Evolutionary conservation across 2,113 vertebrate genomes (phyloP).

Genomic region (Sphyrna mokarran): DNA sequence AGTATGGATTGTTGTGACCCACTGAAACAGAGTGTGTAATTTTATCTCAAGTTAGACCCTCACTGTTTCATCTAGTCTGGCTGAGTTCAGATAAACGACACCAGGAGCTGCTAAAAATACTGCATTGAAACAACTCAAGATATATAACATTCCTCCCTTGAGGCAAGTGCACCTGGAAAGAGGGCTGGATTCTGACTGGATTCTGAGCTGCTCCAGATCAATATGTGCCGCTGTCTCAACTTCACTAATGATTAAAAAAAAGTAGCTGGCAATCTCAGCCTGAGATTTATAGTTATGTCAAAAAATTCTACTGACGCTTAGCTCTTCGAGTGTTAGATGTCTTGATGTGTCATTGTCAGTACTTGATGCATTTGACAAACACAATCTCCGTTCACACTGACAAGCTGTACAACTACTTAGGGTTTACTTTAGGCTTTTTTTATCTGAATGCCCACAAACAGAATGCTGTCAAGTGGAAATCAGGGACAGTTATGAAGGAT

Average conservation of each 20-base stretch:
- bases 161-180: constrained; percentile 31
- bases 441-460: constrained; percentile 24
- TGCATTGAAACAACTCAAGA: constrained; percentile 25
- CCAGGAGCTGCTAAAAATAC: constrained; percentile 14
- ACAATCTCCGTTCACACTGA: constrained; percentile 15
- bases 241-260: constrained; percentile 36
- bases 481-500: background rate
- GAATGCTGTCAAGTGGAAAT: background rate
- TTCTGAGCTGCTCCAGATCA: constrained; percentile 5
- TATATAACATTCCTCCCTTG: constrained; percentile 30
- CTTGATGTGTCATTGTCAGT: constrained; percentile 37
- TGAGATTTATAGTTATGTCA: constrained; percentile 28
- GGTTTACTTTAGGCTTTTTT: constrained; percentile 23
- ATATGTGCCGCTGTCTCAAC: constrained; percentile 13
- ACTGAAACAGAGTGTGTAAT: background rate
- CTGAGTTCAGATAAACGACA: constrained; percentile 28
- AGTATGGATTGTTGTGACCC: constrained; percentile 1
- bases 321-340: constrained; percentile 28
- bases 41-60: constrained; percentile 20
- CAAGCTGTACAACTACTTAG: constrained; percentile 31
- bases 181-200: background rate
- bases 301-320: constrained; percentile 28
- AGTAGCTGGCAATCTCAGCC: constrained; percentile 32
- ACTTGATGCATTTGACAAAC: constrained; percentile 34
- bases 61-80: background rate